Percentiles rank a stretch among this genome's conserved stretches.
These are phyloP conservation scores for Gnathonemus longibarbis DNA, from an alignment of 2,113 vertebrate genomes.

Conservation along the genomic window DNA sequence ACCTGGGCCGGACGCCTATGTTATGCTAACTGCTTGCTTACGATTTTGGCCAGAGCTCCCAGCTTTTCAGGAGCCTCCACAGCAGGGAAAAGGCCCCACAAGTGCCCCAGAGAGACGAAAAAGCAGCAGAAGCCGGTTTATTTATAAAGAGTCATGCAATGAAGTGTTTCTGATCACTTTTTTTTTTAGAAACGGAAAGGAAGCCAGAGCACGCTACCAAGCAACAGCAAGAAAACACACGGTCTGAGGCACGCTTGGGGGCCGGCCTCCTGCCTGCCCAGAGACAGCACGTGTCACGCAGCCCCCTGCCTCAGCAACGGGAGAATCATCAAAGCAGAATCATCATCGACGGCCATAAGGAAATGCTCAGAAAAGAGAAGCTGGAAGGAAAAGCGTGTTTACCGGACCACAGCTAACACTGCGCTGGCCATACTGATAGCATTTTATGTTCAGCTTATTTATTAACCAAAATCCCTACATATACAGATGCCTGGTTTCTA, in stretches of 20 bases:
- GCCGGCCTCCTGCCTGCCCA: not conserved
- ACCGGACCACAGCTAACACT: not conserved
- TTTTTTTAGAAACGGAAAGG: not conserved
- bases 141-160: constrained; percentile 10
- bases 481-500: not conserved
- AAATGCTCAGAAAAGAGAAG: not conserved
- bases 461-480: not conserved
- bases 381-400: not conserved
- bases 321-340: not conserved
- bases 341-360: not conserved
- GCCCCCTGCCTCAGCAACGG: not conserved
- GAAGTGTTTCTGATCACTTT: constrained; percentile 14
- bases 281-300: not conserved
- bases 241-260: not conserved
- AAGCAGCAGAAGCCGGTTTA: constrained; percentile 9
- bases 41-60: not conserved
- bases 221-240: not conserved
- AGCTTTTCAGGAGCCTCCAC: not conserved
- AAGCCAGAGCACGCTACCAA: not conserved
- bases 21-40: not conserved
- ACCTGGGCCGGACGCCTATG: not conserved
- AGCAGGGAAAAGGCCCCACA: not conserved
- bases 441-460: not conserved
- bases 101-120: not conserved
- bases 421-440: not conserved